Base-by-base conservation (phyloP, 2,888 invertebrate species). In the Idaea straminata region DNA sequence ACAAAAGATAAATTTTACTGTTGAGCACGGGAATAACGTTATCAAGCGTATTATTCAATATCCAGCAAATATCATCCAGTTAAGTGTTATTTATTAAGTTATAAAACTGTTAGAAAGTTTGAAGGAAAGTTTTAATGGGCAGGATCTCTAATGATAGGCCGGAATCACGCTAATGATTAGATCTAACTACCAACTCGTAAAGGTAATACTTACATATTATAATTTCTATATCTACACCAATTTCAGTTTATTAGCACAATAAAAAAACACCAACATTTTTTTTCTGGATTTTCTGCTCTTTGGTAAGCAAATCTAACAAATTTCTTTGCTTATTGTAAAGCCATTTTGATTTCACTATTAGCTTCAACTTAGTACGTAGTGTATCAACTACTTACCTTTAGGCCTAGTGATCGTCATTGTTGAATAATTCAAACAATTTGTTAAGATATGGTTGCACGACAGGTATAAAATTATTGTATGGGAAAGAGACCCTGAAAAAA, bases 111-210 rank as follows among this genome's bases (percentile, higher is more conserved):
- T 47, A 47, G 63, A 69, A 73, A 69, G 66, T 72, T 73, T 61
- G 61, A 36, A 58, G 61, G 47, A 62, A 73, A 73, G 67, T 73
- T 70, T 71, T 72, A 72, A 73, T 72, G 69, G 64, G 62, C 62
- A 65, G 66, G 68, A 69, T 67, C 69, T 70, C 66, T 71, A 73
- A 71, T 73, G 72, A 73, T 67, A 59, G 69, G 65, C 68, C 64
- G 64, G 64, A 66, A 64, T 68, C 68, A 69, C 68, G 64, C 64
- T 68, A 62, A 67, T 62, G 64, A 65, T 62, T 65, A 47, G 47
- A 47, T 13, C 10, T 47, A 10, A 5, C 47, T 61, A 64, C 67
- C 65, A 67, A 68, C 64, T 70, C 62, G 65, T 63, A 68, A 61
- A 34, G 58, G 64, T 2, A 25, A 25, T 25, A 25, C 25, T 25